Base-by-base conservation (phyloP, 2,797 vertebrate species). In the Anomalospiza imberbis region DNA sequence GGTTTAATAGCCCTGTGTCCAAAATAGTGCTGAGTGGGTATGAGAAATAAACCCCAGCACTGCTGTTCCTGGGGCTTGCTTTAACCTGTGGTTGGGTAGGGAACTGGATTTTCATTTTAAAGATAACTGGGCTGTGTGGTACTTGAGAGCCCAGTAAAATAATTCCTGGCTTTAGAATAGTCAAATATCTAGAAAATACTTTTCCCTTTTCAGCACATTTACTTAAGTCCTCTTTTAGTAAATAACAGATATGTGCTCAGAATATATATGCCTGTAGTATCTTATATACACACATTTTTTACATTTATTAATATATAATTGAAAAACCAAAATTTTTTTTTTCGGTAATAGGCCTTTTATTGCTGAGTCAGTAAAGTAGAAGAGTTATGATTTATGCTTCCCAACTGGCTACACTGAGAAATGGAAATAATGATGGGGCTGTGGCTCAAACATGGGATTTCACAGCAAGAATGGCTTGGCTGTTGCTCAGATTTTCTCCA, bases 371-470 rank as follows among this genome's bases (percentile, higher is more conserved):
- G 60, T 88, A 86, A 77, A 95, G 63, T 48, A 18, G 78, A 85
- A 66, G 63, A 74, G 16, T 72, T 81, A 44, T 61, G 91, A 86
- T 93, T 93, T 93, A 62, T 82, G 32, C 42, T 92, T 79, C 48
- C 77, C 92, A 45, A 57, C 51, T 79, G 67, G 55, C 60, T 88
- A 28, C 10, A 28, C 12, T 81, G 80, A 92, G 67, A 93, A 97
- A 74, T 95, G 93, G 94, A 95, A 97, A 96, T 95, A 95, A 93
- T 91, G 85, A 90, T 58, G 85, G 45, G 89, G 44, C 88, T 95
- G 92, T 79, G 94, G 85, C 85, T 94, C 60, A 74, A 65, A 65
- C 53, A n/a, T 50, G 74, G 47, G 80, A 79, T 91, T 96, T 92
- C 73, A 60, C 31, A 88, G 92, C 32, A 91, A 89, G 63, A 85